Base-by-base conservation (phyloP, 1,140 invertebrate genomes). In the Zophobas morio region DNA sequence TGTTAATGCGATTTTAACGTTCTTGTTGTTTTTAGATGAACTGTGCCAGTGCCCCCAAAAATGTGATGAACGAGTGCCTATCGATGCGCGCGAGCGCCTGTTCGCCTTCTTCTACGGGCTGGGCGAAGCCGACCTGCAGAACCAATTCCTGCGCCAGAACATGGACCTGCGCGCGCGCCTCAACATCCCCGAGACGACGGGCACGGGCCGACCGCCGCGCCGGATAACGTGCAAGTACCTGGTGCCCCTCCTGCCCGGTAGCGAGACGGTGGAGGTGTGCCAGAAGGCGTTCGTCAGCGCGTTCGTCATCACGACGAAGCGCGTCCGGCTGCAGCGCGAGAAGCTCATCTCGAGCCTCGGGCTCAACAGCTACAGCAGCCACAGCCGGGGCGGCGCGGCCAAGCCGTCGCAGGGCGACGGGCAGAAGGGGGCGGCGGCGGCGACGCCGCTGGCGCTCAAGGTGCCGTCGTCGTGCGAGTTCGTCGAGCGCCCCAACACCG, bases 251-350 rank as follows among this genome's bases (percentile, higher is more conserved):
- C 75, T 85, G 74, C 83, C 80, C 39, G 66, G 63, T 5, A 78
- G 80, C 8, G 85, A 87, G 51, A 84, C 82, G 35, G 85, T 88
- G 2, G 88, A 89, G 77, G 87, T 89, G 3, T 89, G 88, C 77
- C 88, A 89, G 79, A 89, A 89, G 84, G 88, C 88, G 35, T 89
- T 89, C 77, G 87, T 89, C 77, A 88, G 88, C 81, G 84, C 88
- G 35, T 89, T 88, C 81, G 87, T 87, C 20, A 88, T 89, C 73
- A 88, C 88, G 20, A 88, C 88, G n/a, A 89, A 89, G 83, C 79
- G 88, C 60, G 87, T 89, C 8, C 79, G 88, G 63, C 77, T 88
- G 34, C 87, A 88, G 79, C 81, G 88, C 42, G 88, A 89, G 73
- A 88, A 87, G 78, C 82, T 89, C n/a, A 88, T 89, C 35, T 82